phyloP scores from a whole-genome alignment of 2,113 vertebrate species.

The Prunella himalayana region DNA sequence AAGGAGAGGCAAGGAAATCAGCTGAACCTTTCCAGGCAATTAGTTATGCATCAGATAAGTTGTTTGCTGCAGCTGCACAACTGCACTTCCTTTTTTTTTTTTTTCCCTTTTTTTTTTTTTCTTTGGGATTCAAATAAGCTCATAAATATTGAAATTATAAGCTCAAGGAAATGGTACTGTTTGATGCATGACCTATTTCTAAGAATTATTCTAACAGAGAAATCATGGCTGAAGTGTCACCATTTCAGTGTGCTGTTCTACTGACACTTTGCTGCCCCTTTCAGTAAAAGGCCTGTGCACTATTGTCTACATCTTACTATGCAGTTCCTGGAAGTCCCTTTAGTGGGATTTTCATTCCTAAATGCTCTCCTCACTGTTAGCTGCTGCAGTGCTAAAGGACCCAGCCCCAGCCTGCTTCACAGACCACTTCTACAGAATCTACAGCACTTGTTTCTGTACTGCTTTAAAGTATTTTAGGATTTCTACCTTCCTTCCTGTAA shows the following conservation, averaged over 20 bases:
- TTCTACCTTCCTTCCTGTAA: not conserved
- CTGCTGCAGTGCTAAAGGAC: not conserved
- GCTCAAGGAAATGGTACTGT: conserved; percentile 49
- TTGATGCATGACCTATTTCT: conserved; percentile 47
- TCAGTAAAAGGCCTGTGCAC: not conserved
- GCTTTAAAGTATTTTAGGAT: not conserved
- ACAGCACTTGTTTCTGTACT: not conserved
- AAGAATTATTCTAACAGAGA: conserved; percentile 41
- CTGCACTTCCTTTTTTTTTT: not conserved
- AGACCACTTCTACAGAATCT: not conserved
- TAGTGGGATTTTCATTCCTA: not conserved
- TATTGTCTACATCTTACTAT: not conserved
- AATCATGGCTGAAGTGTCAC: not conserved
- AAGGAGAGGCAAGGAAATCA: not conserved
- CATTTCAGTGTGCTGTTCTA: not conserved
- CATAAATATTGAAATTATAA: conserved; percentile 69
- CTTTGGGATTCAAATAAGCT: conserved; percentile 70
- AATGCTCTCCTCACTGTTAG: not conserved
- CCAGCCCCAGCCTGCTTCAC: not conserved
- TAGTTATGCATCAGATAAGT: conserved; percentile 58
- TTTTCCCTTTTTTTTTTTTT: not conserved
- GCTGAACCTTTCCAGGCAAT: conserved; percentile 54
- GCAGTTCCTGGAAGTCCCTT: not conserved
- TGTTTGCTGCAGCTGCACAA: conserved; percentile 57
- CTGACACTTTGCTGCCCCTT: not conserved